Evolutionary conservation across 1,140 invertebrate species (phyloP).

Genomic region (Marisa cornuarietis): DNA sequence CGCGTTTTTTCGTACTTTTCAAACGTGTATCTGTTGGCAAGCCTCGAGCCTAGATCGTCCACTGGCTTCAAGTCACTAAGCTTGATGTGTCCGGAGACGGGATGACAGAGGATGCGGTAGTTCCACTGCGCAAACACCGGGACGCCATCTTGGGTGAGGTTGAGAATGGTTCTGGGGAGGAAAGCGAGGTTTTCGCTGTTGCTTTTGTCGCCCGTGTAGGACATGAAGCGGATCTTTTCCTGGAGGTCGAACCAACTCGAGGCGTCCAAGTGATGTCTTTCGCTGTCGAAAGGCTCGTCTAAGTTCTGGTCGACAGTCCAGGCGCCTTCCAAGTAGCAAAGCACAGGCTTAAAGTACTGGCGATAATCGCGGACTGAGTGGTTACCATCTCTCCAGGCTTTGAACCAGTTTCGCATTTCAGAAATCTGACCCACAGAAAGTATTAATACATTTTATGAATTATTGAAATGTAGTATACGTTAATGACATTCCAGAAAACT

Average conservation of each 20-base stretch:
- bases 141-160: slow-evolving; percentile 33
- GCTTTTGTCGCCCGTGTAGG: slow-evolving; percentile 43
- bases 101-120: slow-evolving; percentile 57
- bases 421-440: slow-evolving; percentile 23
- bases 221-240: slow-evolving; percentile 44
- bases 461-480: too few species aligned
- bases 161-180: slow-evolving; percentile 45
- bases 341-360: slow-evolving; percentile 53
- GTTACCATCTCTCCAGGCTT: slow-evolving; percentile 49
- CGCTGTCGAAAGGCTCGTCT: slow-evolving; percentile 49
- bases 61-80: slow-evolving; percentile 32
- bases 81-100: slow-evolving; percentile 29
- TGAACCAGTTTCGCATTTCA: slow-evolving; percentile 58
- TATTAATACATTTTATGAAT: not conserved
- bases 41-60: not conserved
- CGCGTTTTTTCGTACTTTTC: slow-evolving; percentile 17
- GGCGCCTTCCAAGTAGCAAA: slow-evolving; percentile 59
- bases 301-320: slow-evolving; percentile 48
- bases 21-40: slow-evolving; percentile 25
- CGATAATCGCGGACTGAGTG: slow-evolving; percentile 42
- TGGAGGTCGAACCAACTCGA: slow-evolving; percentile 42
- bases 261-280: slow-evolving; percentile 48
- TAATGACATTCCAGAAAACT: too few species aligned
- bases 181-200: slow-evolving; percentile 43
- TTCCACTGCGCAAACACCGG: slow-evolving; percentile 54